Evolutionary conservation across 2,888 invertebrate species (phyloP), one percentile per base, ranked within the genome.

Genomic region (Sinohyriopsis cumingii): DNA sequence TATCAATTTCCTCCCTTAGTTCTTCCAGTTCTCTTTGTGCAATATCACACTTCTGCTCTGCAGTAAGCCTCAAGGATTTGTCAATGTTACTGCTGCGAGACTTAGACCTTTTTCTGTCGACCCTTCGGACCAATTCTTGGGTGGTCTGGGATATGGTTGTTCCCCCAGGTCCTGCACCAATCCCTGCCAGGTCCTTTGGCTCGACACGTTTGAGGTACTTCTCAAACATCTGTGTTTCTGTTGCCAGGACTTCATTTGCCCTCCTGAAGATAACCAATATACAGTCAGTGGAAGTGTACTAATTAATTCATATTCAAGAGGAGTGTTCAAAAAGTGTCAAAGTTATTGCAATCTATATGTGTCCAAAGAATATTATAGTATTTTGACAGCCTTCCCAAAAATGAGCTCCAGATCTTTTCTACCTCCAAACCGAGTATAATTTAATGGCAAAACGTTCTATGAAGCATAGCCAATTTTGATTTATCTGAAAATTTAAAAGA

Each of bases 11-110:
- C 64, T 88, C 87, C 68, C 84, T 79, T 7, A 88, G 78, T 71
- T 89, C 89, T 73, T 90, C 90, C 56, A 89, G 87, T 79, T 90
- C 90, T 73, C 88, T 79, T 74, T 89, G 89, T 56, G 90, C 88
- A 68, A 90, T 90, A 68, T 90, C 90, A 83, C 90, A 89, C 77
- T 90, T 90, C 75, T 90, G 90, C 75, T 90, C 90, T 59, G 88
- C 86, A 45, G 84, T 83, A 19, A 90, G 82, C 60, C 84, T 80
- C 45, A 89, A 78, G 18, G 85, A 84, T 68, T 85, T 83, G 70
- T 90, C 89, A 28, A 86, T 80, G 53, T 82, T 83, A 55, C 86
- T 85, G 67, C 86, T 84, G 7, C 88, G 76, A 20, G 88, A 87
- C 75, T 89, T 89, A 5, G 89, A 89, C 63, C 89, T 79, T 77